Conservation (phyloP, 2,113 vertebrate species). For the Setophaga coronata region DNA sequence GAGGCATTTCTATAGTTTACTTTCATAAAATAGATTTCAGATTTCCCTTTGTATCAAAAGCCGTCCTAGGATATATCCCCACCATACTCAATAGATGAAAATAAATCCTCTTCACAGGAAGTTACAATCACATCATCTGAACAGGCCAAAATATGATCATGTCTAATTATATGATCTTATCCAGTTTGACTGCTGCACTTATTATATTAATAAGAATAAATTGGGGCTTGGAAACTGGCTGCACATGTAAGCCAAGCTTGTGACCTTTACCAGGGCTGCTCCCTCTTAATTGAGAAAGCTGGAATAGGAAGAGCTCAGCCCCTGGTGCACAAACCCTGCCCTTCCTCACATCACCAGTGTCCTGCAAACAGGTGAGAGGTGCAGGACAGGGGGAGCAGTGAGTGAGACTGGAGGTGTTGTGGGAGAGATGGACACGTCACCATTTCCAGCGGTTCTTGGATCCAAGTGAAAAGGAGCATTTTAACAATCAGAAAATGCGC, state of each 20-base stretch:
- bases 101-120: slow-evolving; percentile 44
- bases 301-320: not conserved
- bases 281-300: not conserved
- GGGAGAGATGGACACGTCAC: not conserved
- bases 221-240: slow-evolving; percentile 37
- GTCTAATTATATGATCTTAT: slow-evolving; percentile 59
- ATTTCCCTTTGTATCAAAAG: not conserved
- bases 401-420: not conserved
- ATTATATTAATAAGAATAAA: slow-evolving; percentile 77
- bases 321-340: not conserved
- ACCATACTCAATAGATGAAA: not conserved
- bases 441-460: fast-evolving
- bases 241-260: not conserved
- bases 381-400: not conserved
- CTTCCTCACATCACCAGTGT: not conserved
- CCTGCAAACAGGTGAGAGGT: not conserved
- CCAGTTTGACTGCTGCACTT: slow-evolving; percentile 69
- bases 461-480: not conserved
- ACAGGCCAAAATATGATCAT: slow-evolving; percentile 30
- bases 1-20: not conserved
- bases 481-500: not conserved
- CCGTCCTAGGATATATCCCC: not conserved
- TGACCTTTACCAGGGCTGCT: slow-evolving; percentile 1
- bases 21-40: not conserved
- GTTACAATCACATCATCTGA: slow-evolving; percentile 47